Evolutionary conservation across 2,113 vertebrate species (phyloP).

Genomic region (Pampusana beccarii): DNA sequence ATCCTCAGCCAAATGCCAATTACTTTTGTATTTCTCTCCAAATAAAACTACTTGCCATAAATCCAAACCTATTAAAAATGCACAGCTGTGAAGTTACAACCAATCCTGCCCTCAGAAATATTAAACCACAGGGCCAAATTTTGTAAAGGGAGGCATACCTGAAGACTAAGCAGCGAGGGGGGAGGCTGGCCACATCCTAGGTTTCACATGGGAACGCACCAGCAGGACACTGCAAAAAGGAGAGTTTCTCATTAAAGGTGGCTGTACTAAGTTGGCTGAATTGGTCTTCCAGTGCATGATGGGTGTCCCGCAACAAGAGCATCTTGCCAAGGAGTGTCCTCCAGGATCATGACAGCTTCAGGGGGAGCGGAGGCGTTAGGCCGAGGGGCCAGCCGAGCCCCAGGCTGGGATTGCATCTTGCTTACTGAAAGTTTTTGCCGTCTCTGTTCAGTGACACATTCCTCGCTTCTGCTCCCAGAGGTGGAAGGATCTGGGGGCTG

Average conservation of each 20-base stretch:
- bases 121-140: not conserved
- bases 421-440: not conserved
- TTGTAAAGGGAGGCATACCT: not conserved
- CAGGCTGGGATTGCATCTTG: not conserved
- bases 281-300: rapidly evolving
- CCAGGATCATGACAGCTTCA: not conserved
- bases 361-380: not conserved
- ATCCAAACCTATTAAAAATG: slow-evolving; percentile 15
- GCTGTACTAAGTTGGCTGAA: not conserved
- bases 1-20: slow-evolving; percentile 27
- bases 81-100: slow-evolving; percentile 27
- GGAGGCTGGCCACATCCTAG: not conserved
- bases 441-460: not conserved
- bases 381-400: not conserved
- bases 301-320: rapidly evolving
- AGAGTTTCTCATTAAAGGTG: not conserved
- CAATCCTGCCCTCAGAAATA: not conserved
- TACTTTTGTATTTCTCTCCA: slow-evolving; percentile 49
- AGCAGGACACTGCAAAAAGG: rapidly evolving
- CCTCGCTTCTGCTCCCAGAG: not conserved
- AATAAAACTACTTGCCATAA: not conserved
- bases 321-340: not conserved
- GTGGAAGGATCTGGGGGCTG: not conserved
- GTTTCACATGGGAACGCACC: rapidly evolving
- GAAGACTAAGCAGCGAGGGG: rapidly evolving